These are phyloP conservation scores for Hydroisotoma schaefferi DNA, from an alignment of 2,888 invertebrate species.

Conservation along the genomic window DNA sequence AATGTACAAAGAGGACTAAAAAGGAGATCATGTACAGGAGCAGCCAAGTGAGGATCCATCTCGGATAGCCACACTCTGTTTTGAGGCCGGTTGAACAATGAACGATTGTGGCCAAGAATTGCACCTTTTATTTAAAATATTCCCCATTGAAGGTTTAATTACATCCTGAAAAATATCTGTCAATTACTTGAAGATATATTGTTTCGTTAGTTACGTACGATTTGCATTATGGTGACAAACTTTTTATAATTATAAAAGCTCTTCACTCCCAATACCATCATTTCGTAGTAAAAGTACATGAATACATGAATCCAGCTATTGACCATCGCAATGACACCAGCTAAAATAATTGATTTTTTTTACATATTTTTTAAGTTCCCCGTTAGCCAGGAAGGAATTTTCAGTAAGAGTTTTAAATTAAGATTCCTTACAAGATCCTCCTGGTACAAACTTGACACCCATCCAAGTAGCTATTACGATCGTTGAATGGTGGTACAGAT, in stretches of 20 bases:
- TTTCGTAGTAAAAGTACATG: conserved; percentile 47
- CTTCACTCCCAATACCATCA: conserved; percentile 38
- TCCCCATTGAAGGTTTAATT: too few species aligned
- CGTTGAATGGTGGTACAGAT: conserved; percentile 48
- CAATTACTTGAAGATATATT: conserved; percentile 1
- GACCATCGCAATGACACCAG: conserved; percentile 46
- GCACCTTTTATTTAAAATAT: conserved; percentile 31
- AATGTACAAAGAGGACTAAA: conserved; percentile 44
- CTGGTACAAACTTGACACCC: conserved; percentile 47
- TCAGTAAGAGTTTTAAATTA: neutral
- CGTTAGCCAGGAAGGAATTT: neutral
- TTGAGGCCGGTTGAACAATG: conserved; percentile 40
- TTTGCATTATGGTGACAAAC: conserved; percentile 47
- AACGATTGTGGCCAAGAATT: conserved; percentile 46
- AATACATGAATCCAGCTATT: conserved; percentile 49
- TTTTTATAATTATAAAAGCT: conserved; percentile 42
- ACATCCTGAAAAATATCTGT: neutral
- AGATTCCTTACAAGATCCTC: conserved; percentile 43
- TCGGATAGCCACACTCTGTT: conserved; percentile 39
- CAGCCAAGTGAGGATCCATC: conserved; percentile 45
- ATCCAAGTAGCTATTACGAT: conserved; percentile 47
- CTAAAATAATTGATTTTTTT: conserved; percentile 20
- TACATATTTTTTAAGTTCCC: too few species aligned
- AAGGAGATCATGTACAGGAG: conserved; percentile 47
- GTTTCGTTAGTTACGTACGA: conserved; percentile 31